Evolutionary conservation across 2,888 invertebrate genomes (phyloP), one percentile per base, ranked within the genome.

Genomic region (Lasioglossum calceatum): DNA sequence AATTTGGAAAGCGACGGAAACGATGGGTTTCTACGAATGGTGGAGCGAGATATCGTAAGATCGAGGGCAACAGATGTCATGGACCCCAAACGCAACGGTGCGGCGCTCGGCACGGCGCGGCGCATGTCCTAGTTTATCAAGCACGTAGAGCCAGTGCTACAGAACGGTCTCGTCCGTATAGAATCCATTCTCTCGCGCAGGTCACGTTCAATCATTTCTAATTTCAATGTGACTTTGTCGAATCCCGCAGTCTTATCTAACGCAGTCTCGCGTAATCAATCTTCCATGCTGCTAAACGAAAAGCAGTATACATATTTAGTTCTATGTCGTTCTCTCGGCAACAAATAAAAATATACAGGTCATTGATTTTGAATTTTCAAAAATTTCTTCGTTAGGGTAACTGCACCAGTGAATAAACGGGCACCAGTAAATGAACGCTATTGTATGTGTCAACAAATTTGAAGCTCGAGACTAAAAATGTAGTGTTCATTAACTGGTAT

Each of bases 61-160:
- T 91, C 85, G 90, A 87, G 92, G 92, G 89, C 92, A 91, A 89
- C 86, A 89, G 90, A 91, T 92, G 92, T 92, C 92, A 89, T 90
- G 92, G 87, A 92, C 91, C 92, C 85, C 84, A 27, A 87, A 71
- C 85, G 81, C 50, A 50, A 23, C 23, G 50, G 50, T 50, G 50
- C 23, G 50, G 50, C 50, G 47, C 23, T 23, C 23, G 19, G 47
- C 12, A 14, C 47, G 19, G 19, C 82, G 84, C 47, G 19, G 19
- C 82, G 84, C 88, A 80, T 83, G 92, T 85, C 91, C 91, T 82
- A 91, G 86, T 92, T 91, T 84, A 47, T 77, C 77, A 61, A 73
- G 67, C 86, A 67, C 54, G 67, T 73, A 36, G 23, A 44, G 36
- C 61, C 64, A 74, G 73, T 64, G 73, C 61, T 79, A 64, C 72